phyloP scores from a whole-genome alignment of 92 coral and sea anemone genomes.

The Porites evermanni region DNA sequence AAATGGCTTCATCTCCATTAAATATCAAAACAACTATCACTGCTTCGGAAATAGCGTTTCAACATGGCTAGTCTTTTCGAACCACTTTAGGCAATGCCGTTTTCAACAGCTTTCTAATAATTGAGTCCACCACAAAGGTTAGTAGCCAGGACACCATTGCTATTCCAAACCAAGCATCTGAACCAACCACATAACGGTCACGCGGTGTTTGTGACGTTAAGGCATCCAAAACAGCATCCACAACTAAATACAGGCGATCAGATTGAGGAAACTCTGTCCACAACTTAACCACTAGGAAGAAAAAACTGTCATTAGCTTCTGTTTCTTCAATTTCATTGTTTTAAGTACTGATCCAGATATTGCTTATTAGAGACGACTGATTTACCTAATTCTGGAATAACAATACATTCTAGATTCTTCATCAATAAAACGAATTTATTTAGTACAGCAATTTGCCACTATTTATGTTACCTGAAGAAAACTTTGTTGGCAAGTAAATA shows the following conservation, averaged over 20 bases:
- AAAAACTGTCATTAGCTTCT: neutral
- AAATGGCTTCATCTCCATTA: no score
- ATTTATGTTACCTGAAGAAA: no score
- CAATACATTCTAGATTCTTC: no score
- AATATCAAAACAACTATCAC: no score
- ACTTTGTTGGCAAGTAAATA: no score
- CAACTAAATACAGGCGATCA: conserved; percentile 15
- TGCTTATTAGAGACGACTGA: no score
- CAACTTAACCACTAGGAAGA: neutral
- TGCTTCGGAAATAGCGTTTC: neutral
- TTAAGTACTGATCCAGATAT: no score
- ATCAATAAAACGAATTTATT: no score
- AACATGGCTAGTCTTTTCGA: neutral
- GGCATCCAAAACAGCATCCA: conserved; percentile 40
- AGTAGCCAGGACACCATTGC: neutral
- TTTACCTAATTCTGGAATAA: no score
- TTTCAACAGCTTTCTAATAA: neutral
- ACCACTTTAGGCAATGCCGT: neutral
- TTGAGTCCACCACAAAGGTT: neutral
- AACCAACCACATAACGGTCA: neutral
- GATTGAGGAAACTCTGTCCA: neutral
- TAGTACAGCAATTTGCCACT: no score
- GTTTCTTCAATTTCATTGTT: no score
- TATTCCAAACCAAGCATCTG: neutral
- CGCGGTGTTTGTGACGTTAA: neutral